Conservation (phyloP, 2,797 vertebrate genomes). For the Tragopan temminckii region DNA sequence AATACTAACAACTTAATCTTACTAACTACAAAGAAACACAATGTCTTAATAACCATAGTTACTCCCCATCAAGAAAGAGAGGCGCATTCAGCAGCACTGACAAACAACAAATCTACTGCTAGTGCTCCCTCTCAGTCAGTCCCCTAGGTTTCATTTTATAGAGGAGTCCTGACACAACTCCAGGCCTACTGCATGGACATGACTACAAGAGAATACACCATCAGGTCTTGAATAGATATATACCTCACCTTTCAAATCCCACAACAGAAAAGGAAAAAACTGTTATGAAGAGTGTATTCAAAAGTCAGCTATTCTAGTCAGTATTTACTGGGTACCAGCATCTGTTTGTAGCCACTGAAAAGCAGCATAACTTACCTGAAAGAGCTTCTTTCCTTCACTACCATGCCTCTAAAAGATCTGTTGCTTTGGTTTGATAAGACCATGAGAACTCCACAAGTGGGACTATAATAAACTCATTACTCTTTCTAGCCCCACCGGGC, state of each 20-base stretch:
- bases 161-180: not conserved
- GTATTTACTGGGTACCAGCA: not conserved
- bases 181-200: not conserved
- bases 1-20: not conserved
- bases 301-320: not conserved
- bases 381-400: constrained; percentile 2
- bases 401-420: not conserved
- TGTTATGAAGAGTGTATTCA: not conserved
- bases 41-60: not conserved
- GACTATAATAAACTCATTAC: not conserved
- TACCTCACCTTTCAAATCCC: not conserved
- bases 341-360: constrained; percentile 8
- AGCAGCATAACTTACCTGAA: not conserved
- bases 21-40: not conserved
- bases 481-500: constrained; percentile 22
- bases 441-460: constrained; percentile 15
- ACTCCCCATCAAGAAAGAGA: not conserved
- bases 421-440: not conserved
- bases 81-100: not conserved
- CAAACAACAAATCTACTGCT: not conserved
- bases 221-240: not conserved
- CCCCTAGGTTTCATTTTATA: not conserved
- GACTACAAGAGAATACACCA: not conserved
- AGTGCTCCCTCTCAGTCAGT: not conserved
- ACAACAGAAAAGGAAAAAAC: not conserved